Percentiles rank a stretch among this genome's conserved stretches.
These are phyloP conservation scores for Platycnemis pennipes DNA, from an alignment of 2,888 invertebrate genomes.

Conservation along the genomic window DNA sequence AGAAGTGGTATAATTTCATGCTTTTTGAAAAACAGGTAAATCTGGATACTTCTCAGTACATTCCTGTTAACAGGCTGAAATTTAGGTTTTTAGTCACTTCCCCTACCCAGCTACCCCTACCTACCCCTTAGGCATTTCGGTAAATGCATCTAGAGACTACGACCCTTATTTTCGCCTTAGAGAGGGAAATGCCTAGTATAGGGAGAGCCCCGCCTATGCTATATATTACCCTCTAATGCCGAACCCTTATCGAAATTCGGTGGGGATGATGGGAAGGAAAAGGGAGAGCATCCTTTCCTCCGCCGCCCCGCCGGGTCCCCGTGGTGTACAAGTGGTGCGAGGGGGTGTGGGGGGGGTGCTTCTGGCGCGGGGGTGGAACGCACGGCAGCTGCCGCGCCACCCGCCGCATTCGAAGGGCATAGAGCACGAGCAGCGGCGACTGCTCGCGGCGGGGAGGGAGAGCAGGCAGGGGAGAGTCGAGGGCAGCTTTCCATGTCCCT, in stretches of 20 bases:
- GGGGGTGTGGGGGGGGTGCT: neutral
- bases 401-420: conserved; percentile 21
- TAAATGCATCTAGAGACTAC: neutral
- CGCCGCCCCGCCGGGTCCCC: neutral
- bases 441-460: neutral
- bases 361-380: neutral
- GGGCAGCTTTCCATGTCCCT: neutral
- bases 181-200: neutral
- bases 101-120: no score
- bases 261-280: neutral
- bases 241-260: neutral
- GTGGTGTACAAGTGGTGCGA: neutral
- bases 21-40: no score
- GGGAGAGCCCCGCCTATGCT: neutral
- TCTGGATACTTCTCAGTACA: no score
- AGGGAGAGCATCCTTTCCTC: neutral
- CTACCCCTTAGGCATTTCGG: no score
- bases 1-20: no score
- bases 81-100: no score
- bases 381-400: conserved; percentile 38
- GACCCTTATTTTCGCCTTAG: neutral
- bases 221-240: neutral
- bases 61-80: no score
- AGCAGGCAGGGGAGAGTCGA: neutral
- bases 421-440: neutral